Evolutionary conservation across 2,113 vertebrate genomes (phyloP).

Genomic region (Gasterosteus nipponicus): DNA sequence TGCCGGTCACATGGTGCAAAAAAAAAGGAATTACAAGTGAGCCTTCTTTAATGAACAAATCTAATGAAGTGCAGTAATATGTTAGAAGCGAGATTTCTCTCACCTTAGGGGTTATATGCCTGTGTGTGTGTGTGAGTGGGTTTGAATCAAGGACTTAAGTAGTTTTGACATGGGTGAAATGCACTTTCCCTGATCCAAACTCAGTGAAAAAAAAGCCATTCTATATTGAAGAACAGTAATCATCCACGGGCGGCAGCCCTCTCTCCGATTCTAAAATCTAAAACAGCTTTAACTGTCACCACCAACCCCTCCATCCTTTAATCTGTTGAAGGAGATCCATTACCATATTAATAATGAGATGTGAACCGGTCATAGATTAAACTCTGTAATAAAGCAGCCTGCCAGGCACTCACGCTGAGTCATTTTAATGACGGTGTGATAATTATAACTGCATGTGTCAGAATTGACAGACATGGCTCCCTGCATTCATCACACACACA

Average conservation of each 20-base stretch:
- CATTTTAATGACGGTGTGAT: constrained; percentile 74
- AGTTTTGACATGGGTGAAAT: constrained; percentile 61
- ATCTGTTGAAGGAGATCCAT: constrained; percentile 81
- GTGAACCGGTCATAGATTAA: constrained; percentile 78
- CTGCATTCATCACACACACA: constrained; percentile 35
- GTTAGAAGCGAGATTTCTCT: constrained; percentile 67
- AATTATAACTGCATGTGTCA: constrained; percentile 76
- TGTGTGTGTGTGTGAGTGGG: constrained; percentile 29
- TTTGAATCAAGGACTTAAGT: constrained; percentile 43
- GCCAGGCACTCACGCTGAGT: constrained; percentile 72
- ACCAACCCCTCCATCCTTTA: constrained; percentile 72
- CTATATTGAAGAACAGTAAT: constrained; percentile 32
- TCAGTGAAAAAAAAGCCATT: constrained; percentile 7
- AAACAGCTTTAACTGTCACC: constrained; percentile 77
- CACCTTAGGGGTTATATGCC: constrained; percentile 61
- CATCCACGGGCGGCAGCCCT: constrained; percentile 39
- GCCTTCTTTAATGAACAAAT: constrained; percentile 82
- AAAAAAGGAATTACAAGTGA: constrained; percentile 80
- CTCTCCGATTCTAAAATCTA: constrained; percentile 67
- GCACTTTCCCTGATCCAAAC: constrained; percentile 9
- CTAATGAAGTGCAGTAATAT: constrained; percentile 81
- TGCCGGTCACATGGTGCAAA: constrained; percentile 75
- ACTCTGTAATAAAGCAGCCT: constrained; percentile 74
- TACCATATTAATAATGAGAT: constrained; percentile 85
- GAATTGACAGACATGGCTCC: constrained; percentile 68